Evolutionary conservation across 2,113 vertebrate genomes (phyloP), one percentile per base, ranked within the genome.

Genomic region (Apeltes quadracus): DNA sequence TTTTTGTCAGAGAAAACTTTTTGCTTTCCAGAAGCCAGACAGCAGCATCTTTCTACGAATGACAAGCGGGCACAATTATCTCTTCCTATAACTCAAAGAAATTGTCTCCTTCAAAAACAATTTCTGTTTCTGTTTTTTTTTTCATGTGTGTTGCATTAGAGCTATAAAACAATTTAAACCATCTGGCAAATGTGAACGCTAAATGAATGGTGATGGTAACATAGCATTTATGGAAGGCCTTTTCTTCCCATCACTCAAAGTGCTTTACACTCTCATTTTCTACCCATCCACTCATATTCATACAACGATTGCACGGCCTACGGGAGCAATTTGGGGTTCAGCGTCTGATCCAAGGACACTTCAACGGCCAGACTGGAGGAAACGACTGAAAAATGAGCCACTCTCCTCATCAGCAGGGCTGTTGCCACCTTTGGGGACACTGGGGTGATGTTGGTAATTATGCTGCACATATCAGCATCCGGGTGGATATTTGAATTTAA

Each of bases 1-100:
- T 61, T 64, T 79, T 56, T 59, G 38, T 51, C 63, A 66, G 48
- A 51, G 63, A 72, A 72, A 53, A 15, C 22, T 18, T 74, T 71
- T 79, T 12, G 1, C 22, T 53, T 23, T 23, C 22, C 14, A 53
- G 22, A 22, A 53, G 11, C 22, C 50, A 53, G 50, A 65, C 10
- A 63, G 20, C 27, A 44, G 23, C 27, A 48, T 51, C 18, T 74
- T 44, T 64, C 23, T n/a, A 15, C 22, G 50, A 54, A 56, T 57
- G 20, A 43, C 29, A 76, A 53, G 67, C 46, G 7, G 2, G 44
- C 15, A 68, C 12, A 63, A 64, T 51, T 36, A 67, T 72, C 41
- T 34, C 58, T 18, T 75, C n/a, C 2, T 36, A 51, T 22, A 11
- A 22, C 13, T 23, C 22, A 72, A 58, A 61, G 10, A 54, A 69